A percentile compares a stretch with the other conserved stretches of the same genome.
Evolutionary conservation across 2,113 vertebrate species (phyloP).

Genomic region (Cephalopholis sonnerati): DNA sequence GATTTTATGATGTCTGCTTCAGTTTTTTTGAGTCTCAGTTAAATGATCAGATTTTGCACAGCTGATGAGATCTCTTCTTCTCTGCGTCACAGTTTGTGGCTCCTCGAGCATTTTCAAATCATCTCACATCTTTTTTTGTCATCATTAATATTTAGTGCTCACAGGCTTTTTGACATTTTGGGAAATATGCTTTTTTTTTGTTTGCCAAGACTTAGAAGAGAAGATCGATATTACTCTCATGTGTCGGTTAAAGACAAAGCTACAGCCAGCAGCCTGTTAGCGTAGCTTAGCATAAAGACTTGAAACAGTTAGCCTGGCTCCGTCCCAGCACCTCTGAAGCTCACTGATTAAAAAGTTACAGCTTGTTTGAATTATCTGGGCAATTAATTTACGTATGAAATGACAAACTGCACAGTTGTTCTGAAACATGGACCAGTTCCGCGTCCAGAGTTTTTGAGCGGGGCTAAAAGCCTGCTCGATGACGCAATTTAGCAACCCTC

Average conservation of each 20-base stretch:
- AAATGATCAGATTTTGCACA: constrained; percentile 10
- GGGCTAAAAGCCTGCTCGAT: no score
- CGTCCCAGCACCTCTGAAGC: no score
- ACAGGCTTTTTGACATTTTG: background rate
- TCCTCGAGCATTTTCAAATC: background rate
- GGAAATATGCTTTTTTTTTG: background rate
- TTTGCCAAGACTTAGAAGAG: background rate
- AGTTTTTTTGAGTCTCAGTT: background rate
- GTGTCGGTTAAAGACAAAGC: background rate
- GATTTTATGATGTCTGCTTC: background rate
- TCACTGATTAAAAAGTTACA: no score
- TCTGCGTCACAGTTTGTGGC: background rate
- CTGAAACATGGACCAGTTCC: no score
- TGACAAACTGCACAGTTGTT: no score
- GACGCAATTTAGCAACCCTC: no score
- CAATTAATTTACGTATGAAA: no score
- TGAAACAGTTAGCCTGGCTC: no score
- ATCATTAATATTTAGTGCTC: background rate
- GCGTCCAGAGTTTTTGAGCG: no score
- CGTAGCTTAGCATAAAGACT: no score
- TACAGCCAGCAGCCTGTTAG: no score
- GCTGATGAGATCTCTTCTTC: background rate
- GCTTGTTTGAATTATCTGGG: no score
- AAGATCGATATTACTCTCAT: background rate
- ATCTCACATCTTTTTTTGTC: background rate